Base-by-base conservation (phyloP, 2,797 vertebrate species). In the Cossypha niveicapilla region DNA sequence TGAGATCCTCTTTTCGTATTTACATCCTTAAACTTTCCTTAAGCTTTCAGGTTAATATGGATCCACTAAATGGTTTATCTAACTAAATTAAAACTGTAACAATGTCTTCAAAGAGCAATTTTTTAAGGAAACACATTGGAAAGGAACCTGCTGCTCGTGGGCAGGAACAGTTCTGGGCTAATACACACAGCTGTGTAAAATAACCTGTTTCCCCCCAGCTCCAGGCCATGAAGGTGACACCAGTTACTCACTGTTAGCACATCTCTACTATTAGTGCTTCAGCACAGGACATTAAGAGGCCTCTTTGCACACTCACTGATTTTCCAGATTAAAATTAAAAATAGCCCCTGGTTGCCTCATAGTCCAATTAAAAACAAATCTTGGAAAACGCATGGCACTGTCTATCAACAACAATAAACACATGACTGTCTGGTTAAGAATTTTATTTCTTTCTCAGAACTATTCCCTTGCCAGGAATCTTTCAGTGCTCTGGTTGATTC, bases 251-350 rank as follows among this genome's bases (percentile, higher is more conserved):
- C 32, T 51, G 18, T 23, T 47, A 63, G 39, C 14, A 57, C 13
- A 1, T 28, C 57, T 48, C 81, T 47, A 13, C 65, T 71, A 7
- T 53, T 22, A 45, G 57, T 14, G 28, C 68, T 61, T 65, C 44
- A 39, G 51, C 9, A n/a, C 1, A 2, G 41, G 60, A 67, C 48
- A 57, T 62, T 58, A 84, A 42, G 1, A 3, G 23, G 25, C 8
- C 54, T 83, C 65, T 65, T 42, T 35, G 54, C n/a, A 84, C 18
- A 32, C 13, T 66, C 73, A 56, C 34, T 4, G 0, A 58, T 81
- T 80, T 91, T 83, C 89, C 88, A 86, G 68, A 47, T 84, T 57
- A 84, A 58, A 91, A 78, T 66, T 92, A 90, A 92, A 91, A 94
- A 92, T 66, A 93, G 79, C 13, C 56, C 35, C 60, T 42, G 62